Conservation (phyloP, 2,113 vertebrate genomes). For the Colius striatus region DNA sequence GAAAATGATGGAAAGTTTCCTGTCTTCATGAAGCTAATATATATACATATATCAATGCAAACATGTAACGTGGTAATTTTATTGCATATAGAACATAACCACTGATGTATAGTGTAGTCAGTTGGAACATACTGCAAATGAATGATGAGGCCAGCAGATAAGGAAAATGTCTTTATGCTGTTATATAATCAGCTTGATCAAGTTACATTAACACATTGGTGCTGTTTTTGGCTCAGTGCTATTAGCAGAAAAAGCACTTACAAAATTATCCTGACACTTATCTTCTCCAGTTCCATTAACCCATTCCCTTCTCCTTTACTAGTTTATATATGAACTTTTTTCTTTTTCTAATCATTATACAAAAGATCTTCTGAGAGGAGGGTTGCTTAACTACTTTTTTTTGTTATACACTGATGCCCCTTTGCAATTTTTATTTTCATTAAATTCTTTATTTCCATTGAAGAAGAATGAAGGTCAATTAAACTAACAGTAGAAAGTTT, state of each 20-base stretch:
- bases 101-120: constrained; percentile 43
- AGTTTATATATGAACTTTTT: neutral
- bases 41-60: constrained; percentile 1
- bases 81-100: constrained; percentile 38
- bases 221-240: constrained; percentile 17
- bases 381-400: neutral
- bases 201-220: constrained; percentile 39
- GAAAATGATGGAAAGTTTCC: neutral
- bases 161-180: constrained; percentile 19
- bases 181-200: constrained; percentile 56
- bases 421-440: neutral
- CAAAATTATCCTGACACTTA: constrained; percentile 35
- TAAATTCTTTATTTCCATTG: constrained; percentile 43
- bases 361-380: neutral
- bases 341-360: neutral
- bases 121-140: constrained; percentile 33
- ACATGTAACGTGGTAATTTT: constrained; percentile 26
- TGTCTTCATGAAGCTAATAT: neutral
- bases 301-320: neutral
- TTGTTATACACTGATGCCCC: neutral
- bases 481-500: neutral
- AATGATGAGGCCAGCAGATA: constrained; percentile 54
- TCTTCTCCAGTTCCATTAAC: constrained; percentile 26
- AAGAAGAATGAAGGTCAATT: constrained; percentile 10
- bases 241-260: constrained; percentile 39